A percentile compares a stretch with the other conserved stretches of the same genome.
Conservation (phyloP, 2,888 invertebrate species). For the Vanessa cardui region DNA sequence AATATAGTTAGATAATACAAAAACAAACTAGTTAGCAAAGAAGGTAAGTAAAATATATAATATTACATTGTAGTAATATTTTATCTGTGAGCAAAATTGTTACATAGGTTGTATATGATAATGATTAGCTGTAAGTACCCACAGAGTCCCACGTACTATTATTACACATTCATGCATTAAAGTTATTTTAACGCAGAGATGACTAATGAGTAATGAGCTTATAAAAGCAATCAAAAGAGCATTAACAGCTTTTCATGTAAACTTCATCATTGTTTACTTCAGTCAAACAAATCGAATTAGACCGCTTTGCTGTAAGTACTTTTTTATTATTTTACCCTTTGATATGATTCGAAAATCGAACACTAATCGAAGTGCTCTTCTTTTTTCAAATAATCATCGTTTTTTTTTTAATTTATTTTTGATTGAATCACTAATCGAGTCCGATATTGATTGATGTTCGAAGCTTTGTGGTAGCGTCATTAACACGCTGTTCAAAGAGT, state of each 20-base stretch:
- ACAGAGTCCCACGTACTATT: background rate
- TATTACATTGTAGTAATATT: no score
- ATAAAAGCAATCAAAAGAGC: constrained; percentile 29
- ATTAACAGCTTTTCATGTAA: constrained; percentile 23
- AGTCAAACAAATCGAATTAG: constrained; percentile 32
- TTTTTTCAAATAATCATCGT: constrained; percentile 27
- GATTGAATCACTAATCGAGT: constrained; percentile 33
- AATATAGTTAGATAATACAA: no score
- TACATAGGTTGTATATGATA: no score
- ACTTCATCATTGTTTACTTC: constrained; percentile 23
- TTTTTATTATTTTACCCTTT: constrained; percentile 33
- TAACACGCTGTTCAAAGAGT: constrained; percentile 13
- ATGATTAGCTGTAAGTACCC: no score
- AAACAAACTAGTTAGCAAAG: no score
- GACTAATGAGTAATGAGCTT: constrained; percentile 33
- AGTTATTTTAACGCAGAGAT: constrained; percentile 10
- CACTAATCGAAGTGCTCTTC: constrained; percentile 29
- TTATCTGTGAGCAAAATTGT: no score
- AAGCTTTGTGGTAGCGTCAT: constrained; percentile 12
- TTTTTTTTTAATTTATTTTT: constrained; percentile 4
- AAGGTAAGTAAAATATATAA: no score
- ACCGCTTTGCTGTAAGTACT: constrained; percentile 28
- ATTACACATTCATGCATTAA: background rate
- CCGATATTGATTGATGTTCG: constrained; percentile 27
- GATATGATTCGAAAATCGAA: constrained; percentile 19